These are phyloP conservation scores for Laodelphax striatellus DNA, from an alignment of 1,140 invertebrate species.

Conservation along the genomic window DNA sequence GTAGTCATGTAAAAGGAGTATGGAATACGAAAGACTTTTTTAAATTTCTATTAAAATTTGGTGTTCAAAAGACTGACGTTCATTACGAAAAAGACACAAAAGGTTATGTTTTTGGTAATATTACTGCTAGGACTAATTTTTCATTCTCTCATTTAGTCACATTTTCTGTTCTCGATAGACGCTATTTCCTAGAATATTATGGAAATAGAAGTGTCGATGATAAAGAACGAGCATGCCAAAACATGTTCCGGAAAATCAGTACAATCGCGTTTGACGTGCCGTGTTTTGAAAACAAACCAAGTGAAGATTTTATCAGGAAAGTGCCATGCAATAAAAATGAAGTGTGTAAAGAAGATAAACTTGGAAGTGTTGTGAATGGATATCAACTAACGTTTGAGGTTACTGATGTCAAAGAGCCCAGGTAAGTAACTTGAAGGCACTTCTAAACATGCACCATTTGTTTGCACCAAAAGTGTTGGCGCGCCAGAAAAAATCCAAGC, in stretches of 20 bases:
- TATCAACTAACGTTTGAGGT: constrained; percentile 92
- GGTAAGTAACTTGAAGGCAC: constrained; percentile 40
- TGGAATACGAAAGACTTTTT: constrained; percentile 70
- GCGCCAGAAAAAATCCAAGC: too few relatives aligned
- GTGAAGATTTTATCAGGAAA: constrained; percentile 75
- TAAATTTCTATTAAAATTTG: constrained; percentile 89
- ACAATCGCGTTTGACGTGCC: constrained; percentile 69
- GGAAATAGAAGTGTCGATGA: constrained; percentile 51
- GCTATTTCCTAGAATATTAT: constrained; percentile 81
- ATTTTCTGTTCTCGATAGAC: constrained; percentile 74
- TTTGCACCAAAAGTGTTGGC: too few relatives aligned
- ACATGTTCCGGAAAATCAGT: constrained; percentile 78
- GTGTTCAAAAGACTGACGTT: constrained; percentile 90
- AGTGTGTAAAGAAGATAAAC: constrained; percentile 78
- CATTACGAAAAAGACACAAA: constrained; percentile 68
- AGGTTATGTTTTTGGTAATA: constrained; percentile 92
- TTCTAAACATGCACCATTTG: too few relatives aligned
- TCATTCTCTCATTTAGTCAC: constrained; percentile 60
- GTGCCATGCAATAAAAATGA: constrained; percentile 70
- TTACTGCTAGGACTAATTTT: constrained; percentile 58
- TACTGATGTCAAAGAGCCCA: constrained; percentile 74
- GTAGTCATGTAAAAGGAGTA: constrained; percentile 43
- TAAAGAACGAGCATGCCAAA: constrained; percentile 56
- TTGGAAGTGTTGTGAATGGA: constrained; percentile 69
- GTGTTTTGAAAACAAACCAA: constrained; percentile 55